Conservation (phyloP, 2,888 invertebrate genomes). For the Hoplodrina ambigua region DNA sequence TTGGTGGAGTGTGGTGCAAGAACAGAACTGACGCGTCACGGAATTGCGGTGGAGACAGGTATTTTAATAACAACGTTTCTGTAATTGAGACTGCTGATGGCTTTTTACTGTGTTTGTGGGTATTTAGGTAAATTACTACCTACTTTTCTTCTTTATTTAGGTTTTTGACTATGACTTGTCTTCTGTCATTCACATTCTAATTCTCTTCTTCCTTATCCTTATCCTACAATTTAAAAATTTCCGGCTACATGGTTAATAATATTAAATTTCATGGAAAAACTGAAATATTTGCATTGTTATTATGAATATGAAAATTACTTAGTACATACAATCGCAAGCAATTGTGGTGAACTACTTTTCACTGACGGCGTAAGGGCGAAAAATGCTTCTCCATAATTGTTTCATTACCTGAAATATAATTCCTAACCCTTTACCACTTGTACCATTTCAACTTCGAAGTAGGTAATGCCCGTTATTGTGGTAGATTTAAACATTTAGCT, state of each 20-base stretch:
- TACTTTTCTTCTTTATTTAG: not conserved
- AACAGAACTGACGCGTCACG: conserved; percentile 56
- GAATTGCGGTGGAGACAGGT: conserved; percentile 40
- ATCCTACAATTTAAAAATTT: no score
- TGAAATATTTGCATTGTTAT: no score
- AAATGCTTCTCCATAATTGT: no score
- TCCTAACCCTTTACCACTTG: conserved; percentile 34
- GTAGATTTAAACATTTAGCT: conserved; percentile 60
- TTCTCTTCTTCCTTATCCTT: not conserved
- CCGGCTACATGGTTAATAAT: no score
- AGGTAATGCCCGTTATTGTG: conserved; percentile 69
- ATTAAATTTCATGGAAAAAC: no score
- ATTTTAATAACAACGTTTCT: conserved; percentile 51
- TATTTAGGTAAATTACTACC: conserved; percentile 19
- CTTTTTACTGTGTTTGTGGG: conserved; percentile 36
- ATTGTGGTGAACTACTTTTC: no score
- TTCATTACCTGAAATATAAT: conserved; percentile 2
- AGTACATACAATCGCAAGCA: no score
- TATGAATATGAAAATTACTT: no score
- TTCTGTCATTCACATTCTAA: not conserved
- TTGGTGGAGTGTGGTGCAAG: conserved; percentile 66
- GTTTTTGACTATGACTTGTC: not conserved
- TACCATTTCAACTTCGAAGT: conserved; percentile 44
- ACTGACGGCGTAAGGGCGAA: no score
- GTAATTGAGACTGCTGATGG: conserved; percentile 33